A percentile compares a stretch with the other conserved stretches of the same genome.
Evolutionary conservation across 2,113 vertebrate genomes (phyloP).

Genomic region (Lophotis ruficrista): DNA sequence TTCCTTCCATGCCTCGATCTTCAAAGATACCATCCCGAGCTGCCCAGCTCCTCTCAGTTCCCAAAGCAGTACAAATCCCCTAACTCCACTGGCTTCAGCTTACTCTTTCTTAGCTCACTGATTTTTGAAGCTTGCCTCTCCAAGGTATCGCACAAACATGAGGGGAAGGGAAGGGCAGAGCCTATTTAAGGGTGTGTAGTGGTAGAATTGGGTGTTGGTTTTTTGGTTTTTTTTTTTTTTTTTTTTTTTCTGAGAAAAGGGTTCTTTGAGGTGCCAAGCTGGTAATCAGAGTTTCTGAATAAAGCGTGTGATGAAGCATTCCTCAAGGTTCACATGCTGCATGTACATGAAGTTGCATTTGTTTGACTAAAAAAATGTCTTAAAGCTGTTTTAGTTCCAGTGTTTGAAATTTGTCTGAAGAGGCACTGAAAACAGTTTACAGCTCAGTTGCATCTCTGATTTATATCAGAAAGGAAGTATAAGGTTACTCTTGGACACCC

Average conservation of each 20-base stretch:
- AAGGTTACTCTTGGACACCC: not conserved
- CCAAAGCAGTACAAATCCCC: not conserved
- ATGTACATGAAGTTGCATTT: accelerated
- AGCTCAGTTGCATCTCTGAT: not conserved
- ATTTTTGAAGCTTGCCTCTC: not conserved
- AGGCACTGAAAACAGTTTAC: not conserved
- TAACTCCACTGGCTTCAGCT: not conserved
- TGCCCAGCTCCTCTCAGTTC: not conserved
- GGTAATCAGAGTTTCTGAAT: not conserved
- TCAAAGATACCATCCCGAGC: not conserved
- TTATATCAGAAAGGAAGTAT: not conserved
- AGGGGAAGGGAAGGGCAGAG: not conserved
- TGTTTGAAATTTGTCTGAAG: not conserved
- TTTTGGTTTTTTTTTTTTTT: not conserved
- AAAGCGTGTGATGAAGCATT: not conserved
- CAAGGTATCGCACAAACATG: not conserved
- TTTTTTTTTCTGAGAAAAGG: not conserved
- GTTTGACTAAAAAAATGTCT: not conserved
- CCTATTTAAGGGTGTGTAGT: not conserved
- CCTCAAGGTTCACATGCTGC: not conserved
- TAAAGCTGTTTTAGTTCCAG: not conserved
- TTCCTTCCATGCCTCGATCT: not conserved
- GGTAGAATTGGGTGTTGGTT: not conserved
- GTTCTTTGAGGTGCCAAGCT: not conserved
- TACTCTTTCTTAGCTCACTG: not conserved